Evolutionary conservation across 2,888 invertebrate species (phyloP).

Genomic region (Mythimna impura): DNA sequence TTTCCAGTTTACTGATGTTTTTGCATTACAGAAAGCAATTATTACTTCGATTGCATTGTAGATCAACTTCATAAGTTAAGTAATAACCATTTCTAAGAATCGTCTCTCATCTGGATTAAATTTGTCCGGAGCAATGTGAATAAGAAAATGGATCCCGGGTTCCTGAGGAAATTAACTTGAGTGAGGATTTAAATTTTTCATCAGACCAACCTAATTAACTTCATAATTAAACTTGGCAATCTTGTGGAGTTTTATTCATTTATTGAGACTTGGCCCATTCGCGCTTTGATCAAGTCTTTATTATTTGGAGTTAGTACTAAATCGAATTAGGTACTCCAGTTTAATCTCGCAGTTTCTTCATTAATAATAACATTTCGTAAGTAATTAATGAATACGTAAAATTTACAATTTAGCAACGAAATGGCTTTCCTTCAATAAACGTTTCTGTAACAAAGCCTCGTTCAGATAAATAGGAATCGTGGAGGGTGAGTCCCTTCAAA

Average conservation of each 20-base stretch:
- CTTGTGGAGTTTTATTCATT: slow-evolving; percentile 79
- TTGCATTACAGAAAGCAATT: slow-evolving; percentile 29
- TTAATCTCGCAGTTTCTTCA: slow-evolving; percentile 54
- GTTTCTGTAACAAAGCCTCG: slow-evolving; percentile 73
- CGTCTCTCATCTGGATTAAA: slow-evolving; percentile 75
- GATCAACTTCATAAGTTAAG: slow-evolving; percentile 48
- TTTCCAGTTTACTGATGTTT: neutral
- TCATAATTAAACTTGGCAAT: slow-evolving; percentile 87
- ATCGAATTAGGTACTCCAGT: slow-evolving; percentile 50
- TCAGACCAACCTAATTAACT: slow-evolving; percentile 88
- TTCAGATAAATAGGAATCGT: slow-evolving; percentile 80
- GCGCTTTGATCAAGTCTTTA: slow-evolving; percentile 67
- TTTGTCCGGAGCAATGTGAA: slow-evolving; percentile 78
- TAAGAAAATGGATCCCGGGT: slow-evolving; percentile 81
- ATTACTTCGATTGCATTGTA: slow-evolving; percentile 33
- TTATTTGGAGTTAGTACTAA: slow-evolving; percentile 57
- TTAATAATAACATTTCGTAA: slow-evolving; percentile 55
- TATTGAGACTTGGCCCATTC: slow-evolving; percentile 75
- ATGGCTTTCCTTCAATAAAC: slow-evolving; percentile 69
- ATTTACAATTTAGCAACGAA: slow-evolving; percentile 66
- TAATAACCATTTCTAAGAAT: slow-evolving; percentile 64
- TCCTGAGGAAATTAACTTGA: slow-evolving; percentile 86
- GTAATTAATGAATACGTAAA: slow-evolving; percentile 59
- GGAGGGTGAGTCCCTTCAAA: slow-evolving; percentile 82
- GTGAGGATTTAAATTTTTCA: slow-evolving; percentile 88